Conservation (phyloP, 2,888 invertebrate species). For the Erebia ligea region DNA sequence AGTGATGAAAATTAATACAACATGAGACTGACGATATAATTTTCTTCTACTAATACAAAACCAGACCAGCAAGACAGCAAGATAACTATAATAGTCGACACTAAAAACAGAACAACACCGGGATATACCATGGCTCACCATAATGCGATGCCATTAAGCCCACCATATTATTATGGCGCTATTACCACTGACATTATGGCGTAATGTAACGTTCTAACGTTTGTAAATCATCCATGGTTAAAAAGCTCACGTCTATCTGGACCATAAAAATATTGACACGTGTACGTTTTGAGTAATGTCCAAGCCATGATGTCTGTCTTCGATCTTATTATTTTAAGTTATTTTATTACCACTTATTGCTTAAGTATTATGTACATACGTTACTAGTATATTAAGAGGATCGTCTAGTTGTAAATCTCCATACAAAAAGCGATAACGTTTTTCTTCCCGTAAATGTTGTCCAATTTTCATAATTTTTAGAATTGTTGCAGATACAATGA, state of each 20-base stretch:
- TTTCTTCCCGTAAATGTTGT: no score
- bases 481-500: no score
- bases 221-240: constrained; percentile 40
- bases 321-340: constrained; percentile 5
- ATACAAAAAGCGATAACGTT: no score
- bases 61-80: constrained; percentile 9
- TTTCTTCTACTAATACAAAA: constrained; percentile 1
- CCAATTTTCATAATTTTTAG: no score
- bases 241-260: constrained; percentile 31
- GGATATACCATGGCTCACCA: constrained; percentile 34
- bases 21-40: no score
- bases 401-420: no score
- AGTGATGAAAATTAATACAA: no score
- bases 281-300: constrained; percentile 13
- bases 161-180: constrained; percentile 44
- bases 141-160: constrained; percentile 43
- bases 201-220: constrained; percentile 40
- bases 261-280: constrained; percentile 37
- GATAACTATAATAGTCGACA: constrained; percentile 16
- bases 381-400: not conserved
- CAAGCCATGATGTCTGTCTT: constrained; percentile 15
- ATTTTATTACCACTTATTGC: not conserved
- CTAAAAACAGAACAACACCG: constrained; percentile 32
- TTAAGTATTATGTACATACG: not conserved
- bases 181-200: constrained; percentile 44